Base-by-base conservation (phyloP, 2,113 vertebrate species). In the Ochotona curzoniae region DNA sequence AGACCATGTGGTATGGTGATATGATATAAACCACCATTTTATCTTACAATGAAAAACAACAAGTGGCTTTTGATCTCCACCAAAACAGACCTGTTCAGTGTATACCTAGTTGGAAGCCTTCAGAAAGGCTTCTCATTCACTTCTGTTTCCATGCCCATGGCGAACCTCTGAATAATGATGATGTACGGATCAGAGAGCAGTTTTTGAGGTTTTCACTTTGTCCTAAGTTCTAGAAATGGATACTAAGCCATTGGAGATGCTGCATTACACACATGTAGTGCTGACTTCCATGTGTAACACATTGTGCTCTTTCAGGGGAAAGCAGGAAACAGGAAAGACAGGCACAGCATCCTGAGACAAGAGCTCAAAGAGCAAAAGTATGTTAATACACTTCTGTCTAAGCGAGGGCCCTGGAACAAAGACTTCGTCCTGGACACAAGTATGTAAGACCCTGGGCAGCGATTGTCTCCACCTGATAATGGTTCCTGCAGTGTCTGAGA, bases 151-250 rank as follows among this genome's bases (percentile, higher is more conserved):
- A 64, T 57, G 28, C 26, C 11, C 10, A 26, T 25, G 60, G 44
- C 51, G 7, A 14, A n/a, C 28, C 5, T 63, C 18, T 73, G 32
- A 66, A 32, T 17, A 10, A 35, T 71, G 44, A 47, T 74, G 38
- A 9, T n/a, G 75, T 54, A 61, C 63, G 54, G 21, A 35, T 38
- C 18, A 51, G 26, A 49, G 7, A 44, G 2, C 14, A 49, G 20
- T 74, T 14, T 30, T 83, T 83, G 35, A 8, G 8, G 8, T 64
- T 83, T 76, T 71, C n/a, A 30, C 6, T 12, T 32, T 74, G 38
- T 44, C n/a, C 17, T 54, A 90, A 66, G 76, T 66, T 30, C 44
- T 92, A 20, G 26, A 74, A 82, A 69, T 9, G 38, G 89, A 71
- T 26, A 32, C 9, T 47, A 83, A 64, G 49, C n/a, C n/a, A 9